Base-by-base conservation (phyloP, 1,140 invertebrate species). In the Tetramorium parvispinum region DNA sequence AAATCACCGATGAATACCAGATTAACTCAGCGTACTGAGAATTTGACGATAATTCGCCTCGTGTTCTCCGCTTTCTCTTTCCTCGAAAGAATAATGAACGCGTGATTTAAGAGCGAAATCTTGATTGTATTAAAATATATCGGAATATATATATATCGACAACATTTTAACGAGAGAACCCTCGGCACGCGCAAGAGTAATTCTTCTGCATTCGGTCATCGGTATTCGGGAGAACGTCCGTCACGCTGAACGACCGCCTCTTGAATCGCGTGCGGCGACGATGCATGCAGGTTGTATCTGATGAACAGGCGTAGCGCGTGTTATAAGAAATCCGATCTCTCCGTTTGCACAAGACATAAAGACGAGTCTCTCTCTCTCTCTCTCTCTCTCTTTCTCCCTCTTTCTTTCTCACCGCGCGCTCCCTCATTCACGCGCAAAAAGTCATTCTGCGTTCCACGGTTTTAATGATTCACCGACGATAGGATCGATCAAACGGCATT, bases 321-420 rank as follows among this genome's bases (percentile, higher is more conserved):
- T 85, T 85, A 85, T 85, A 75, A 85, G 82, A 85, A 85, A 85
- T 85, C 49, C 73, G 82, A 85, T 85, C 82, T 85, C 73, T 78
- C 82, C 59, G 73, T 78, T 78, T 85, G 82, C 73, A 55, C 73
- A 76, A 78, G 59, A 85, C n/a, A 37, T 21, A 53, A 37, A 71
- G 70, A 63, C 43, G 59, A 37, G 65, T 55, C 13, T 81, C 43
- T 2, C 8, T 53, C 37, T 1, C 7, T 18, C 11, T 24, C 2
- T 3, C 16, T 51, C 46, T 18, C 11, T 24, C 2, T 3, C 16
- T 51, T n/a, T 55, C 13, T 81, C 43, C 1, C 8, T 53, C 37
- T 1, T 11, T 18, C 11, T 24, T 4, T 3, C 16, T 51, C 46
- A 18, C 27, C 40, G 16, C 27, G 49, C 27, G 16, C 18, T 49